Evolutionary conservation across 1,140 invertebrate species (phyloP), one percentile per base, ranked within the genome.

Genomic region (Pentalonia nigronervosa): DNA sequence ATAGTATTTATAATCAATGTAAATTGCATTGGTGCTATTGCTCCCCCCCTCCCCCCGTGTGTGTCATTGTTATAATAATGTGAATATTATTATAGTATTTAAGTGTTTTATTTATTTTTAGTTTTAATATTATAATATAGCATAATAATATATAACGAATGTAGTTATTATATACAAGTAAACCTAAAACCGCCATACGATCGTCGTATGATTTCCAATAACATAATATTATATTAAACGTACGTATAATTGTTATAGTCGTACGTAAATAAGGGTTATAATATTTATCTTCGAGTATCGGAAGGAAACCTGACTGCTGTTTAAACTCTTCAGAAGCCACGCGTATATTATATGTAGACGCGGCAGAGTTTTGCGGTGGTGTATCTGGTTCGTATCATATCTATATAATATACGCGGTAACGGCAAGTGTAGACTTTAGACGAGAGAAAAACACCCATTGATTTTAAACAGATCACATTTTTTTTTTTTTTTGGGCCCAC

Each of bases 381-480:
- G 60, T 34, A n/a, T 76, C 60, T n/a, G n/a, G 14, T 14, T n/a
- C 60, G 7, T 76, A 17, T 76, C n/a, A 30, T 76, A 34, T 76
- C n/a, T 76, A n/a, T n/a, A 67, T n/a, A 41, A 41, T 41, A 25
- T 9, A 25, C 7, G 25, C 25, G 25, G 25, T 25, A 0, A 30
- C n/a, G 60, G 25, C 41, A 21, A 30, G 20, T n/a, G 30, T 48
- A 87, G 25, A 87, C 30, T 34, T 48, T 3, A 87, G 20, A 84
- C 20, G 3, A 84, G 45, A 41, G 41, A 45, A 84, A 45, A 84
- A 45, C 17, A 87, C 45, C 7, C 41, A 47, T 87, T 87, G 84
- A 87, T 87, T 87, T 48, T 48, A 48, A 87, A 87, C 86, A 87
- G 47, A 87, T n/a, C 41, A 45, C 3, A 84, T 25, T 84, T 41